Evolutionary conservation across 35 echinoderm and acorn worm species (phyloP), one percentile per base, ranked within the genome.

Genomic region (Ptychodera flava): DNA sequence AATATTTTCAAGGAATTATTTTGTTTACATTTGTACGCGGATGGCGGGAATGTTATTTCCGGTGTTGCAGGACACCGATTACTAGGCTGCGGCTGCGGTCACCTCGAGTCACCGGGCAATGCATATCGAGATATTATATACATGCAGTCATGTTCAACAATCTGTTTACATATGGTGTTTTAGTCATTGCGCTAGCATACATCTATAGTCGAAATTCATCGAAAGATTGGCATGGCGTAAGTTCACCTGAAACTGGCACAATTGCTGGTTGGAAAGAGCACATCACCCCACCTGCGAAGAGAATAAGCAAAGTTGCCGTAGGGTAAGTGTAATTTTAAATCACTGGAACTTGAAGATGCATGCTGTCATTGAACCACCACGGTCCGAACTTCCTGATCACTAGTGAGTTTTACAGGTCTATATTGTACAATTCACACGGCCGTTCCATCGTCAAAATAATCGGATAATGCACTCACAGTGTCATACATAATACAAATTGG

Each of bases 101-200:
- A 12, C 22, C 22, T 64, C 6, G 22, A 22, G 45, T 64, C 45
- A 64, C 45, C 45, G 45, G 6, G 22, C 45, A 22, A n/a, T n/a
- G n/a, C n/a, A n/a, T n/a, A n/a, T n/a, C n/a, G n/a, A n/a, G n/a
- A n/a, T n/a, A n/a, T n/a, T n/a, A n/a, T n/a, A n/a, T n/a, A n/a
- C n/a, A n/a, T 16, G 35, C 35, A 31, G 80, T 36, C 10, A 83
- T 83, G 82, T 30, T 36, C 37, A 36, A 30, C 31, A 83, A 83
- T 37, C 37, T 22, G 30, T 83, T 83, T 10, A 16, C 37, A 36
- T 16, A 28, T 37, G 82, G 82, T 0, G 15, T 83, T 12, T 28
- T 83, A 35, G 30, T 83, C 2, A 28, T 83, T 36, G 82, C 82
- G 1, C 29, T 36, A 35, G 82, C 82, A 28, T 83, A 83, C 35